phyloP scores from a whole-genome alignment of 1,140 invertebrate species.

The Drosophila ambigua region DNA sequence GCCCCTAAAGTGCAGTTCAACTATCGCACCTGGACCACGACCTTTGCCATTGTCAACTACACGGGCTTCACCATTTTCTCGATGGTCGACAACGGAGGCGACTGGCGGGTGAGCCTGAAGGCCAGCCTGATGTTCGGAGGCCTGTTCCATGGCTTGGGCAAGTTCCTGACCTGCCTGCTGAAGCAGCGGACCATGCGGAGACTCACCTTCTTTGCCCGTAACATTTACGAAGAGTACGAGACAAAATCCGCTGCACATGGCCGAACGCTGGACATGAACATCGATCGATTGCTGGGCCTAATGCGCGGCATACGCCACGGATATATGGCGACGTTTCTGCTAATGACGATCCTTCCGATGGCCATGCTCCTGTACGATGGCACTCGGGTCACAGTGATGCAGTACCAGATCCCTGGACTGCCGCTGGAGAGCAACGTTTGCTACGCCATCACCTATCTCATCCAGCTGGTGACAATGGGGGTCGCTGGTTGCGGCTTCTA shows the following conservation, averaged over 20 bases:
- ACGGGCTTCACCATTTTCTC: slow-evolving; percentile 37
- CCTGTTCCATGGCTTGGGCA: slow-evolving; percentile 17
- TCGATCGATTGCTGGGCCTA: slow-evolving; percentile 37
- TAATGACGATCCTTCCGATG: slow-evolving; percentile 39
- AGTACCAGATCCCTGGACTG: slow-evolving; percentile 54
- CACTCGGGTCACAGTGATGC: slow-evolving; percentile 41
- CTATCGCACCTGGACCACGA: slow-evolving; percentile 48
- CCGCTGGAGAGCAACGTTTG: slow-evolving; percentile 36
- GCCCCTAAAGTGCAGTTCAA: slow-evolving; percentile 10
- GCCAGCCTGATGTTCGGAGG: slow-evolving; percentile 52
- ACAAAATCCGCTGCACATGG: not conserved
- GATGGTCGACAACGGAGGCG: slow-evolving; percentile 18
- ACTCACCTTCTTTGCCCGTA: not conserved
- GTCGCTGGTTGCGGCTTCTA: slow-evolving; percentile 56
- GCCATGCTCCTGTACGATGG: slow-evolving; percentile 37
- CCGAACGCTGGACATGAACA: slow-evolving; percentile 23
- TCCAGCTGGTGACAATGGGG: slow-evolving; percentile 39
- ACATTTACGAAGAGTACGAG: slow-evolving; percentile 51
- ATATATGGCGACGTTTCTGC: slow-evolving; percentile 30
- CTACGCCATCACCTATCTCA: slow-evolving; percentile 43
- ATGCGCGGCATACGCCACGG: slow-evolving; percentile 38
- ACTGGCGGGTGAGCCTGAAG: slow-evolving; percentile 52
- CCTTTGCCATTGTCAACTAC: slow-evolving; percentile 25
- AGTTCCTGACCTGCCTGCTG: slow-evolving; percentile 34
- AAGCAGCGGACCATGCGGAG: slow-evolving; percentile 33